These are phyloP conservation scores for Euleptes europaea DNA, from an alignment of 2,113 vertebrate species.

Conservation along the genomic window DNA sequence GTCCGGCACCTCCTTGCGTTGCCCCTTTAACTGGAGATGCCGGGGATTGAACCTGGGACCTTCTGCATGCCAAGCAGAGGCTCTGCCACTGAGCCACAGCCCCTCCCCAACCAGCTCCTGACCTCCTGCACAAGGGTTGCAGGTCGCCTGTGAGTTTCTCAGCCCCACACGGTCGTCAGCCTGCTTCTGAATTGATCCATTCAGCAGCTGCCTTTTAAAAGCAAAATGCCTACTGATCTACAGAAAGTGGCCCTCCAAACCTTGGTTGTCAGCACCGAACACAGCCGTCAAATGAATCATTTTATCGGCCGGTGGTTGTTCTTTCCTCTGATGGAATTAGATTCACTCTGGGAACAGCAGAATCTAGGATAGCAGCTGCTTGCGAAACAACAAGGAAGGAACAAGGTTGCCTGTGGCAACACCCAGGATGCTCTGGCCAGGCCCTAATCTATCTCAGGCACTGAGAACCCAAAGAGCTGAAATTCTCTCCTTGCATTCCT, in stretches of 20 bases:
- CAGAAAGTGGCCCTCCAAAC: slow-evolving; percentile 8
- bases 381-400: not conserved
- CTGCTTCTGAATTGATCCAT: slow-evolving; percentile 26
- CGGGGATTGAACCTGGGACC: too few species aligned
- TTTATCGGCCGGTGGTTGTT: not conserved
- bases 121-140: not conserved
- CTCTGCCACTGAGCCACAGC: too few species aligned
- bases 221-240: slow-evolving; percentile 33
- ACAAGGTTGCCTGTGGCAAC: rapidly evolving
- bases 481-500: not conserved
- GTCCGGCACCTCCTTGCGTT: too few species aligned
- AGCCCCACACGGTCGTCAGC: not conserved
- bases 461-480: not conserved
- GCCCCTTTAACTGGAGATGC: too few species aligned
- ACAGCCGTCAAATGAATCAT: not conserved
- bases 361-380: not conserved
- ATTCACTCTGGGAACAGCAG: not conserved
- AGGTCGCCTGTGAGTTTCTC: not conserved
- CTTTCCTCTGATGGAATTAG: not conserved
- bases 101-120: rapidly evolving
- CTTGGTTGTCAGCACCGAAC: not conserved
- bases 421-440: not conserved
- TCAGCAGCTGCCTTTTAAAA: slow-evolving; percentile 28
- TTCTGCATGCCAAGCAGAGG: too few species aligned
- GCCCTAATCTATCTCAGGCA: not conserved